Evolutionary conservation across 1,140 invertebrate genomes (phyloP).

Genomic region (Drosophila subobscura): DNA sequence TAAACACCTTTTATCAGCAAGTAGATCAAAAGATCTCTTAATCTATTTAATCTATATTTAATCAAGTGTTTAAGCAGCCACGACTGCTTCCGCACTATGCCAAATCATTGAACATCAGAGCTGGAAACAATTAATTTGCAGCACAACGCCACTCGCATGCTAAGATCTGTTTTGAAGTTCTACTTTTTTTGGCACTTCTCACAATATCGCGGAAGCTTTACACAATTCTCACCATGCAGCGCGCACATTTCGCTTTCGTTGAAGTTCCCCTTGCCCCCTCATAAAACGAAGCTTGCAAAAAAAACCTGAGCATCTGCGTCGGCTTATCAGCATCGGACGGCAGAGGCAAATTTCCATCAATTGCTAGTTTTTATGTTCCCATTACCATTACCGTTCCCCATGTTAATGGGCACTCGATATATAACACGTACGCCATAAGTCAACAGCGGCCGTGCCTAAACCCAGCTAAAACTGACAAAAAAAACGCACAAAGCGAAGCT

Average conservation of each 20-base stretch:
- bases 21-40: too few relatives aligned
- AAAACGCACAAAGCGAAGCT: conserved; percentile 14
- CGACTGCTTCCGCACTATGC: conserved; percentile 9
- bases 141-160: conserved; percentile 10
- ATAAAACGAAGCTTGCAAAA: neutral
- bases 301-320: conserved; percentile 28
- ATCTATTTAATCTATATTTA: too few relatives aligned
- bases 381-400: conserved; percentile 53
- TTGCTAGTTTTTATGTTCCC: conserved; percentile 41
- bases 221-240: conserved; percentile 15
- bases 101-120: neutral
- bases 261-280: conserved; percentile 6
- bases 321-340: conserved; percentile 52
- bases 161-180: neutral
- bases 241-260: conserved; percentile 16
- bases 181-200: neutral
- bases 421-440: conserved; percentile 58
- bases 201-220: conserved; percentile 42
- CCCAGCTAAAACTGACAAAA: conserved; percentile 20
- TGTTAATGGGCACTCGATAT: conserved; percentile 45
- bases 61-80: too few relatives aligned
- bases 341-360: conserved; percentile 46
- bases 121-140: conserved; percentile 19
- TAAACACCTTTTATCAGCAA: too few relatives aligned
- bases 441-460: conserved; percentile 42